phyloP scores from a whole-genome alignment of 92 coral and sea anemone species.

The Scolanthus callimorphus region DNA sequence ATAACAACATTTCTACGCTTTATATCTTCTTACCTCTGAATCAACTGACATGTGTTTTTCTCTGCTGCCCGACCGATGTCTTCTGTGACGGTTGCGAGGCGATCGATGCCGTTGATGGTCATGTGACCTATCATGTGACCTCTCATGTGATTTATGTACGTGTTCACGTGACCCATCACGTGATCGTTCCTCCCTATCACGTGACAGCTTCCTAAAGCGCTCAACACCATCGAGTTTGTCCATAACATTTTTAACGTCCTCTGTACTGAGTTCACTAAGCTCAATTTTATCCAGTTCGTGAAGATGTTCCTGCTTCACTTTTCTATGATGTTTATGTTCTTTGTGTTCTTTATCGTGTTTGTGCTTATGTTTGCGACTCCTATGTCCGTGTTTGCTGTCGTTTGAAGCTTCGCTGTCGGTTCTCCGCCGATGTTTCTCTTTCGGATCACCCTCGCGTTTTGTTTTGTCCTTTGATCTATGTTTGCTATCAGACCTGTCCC shows the following conservation, averaged over 20 bases:
- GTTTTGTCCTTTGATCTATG: conserved; percentile 34
- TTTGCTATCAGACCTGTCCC: conserved; percentile 33
- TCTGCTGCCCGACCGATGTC: conserved; percentile 32
- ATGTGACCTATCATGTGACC: not conserved
- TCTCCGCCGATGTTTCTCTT: conserved; percentile 17
- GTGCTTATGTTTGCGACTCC: conserved; percentile 18
- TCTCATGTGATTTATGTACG: too few relatives aligned
- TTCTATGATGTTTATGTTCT: conserved; percentile 7
- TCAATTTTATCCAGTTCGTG: conserved; percentile 19
- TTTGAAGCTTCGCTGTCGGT: not conserved
- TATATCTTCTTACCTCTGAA: conserved; percentile 11
- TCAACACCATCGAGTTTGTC: conserved; percentile 32
- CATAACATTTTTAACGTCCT: conserved; percentile 18
- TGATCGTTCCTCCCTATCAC: conserved; percentile 19
- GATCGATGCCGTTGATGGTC: not conserved
- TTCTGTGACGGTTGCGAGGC: conserved; percentile 13
- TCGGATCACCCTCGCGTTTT: conserved; percentile 12
- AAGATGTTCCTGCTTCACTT: not conserved
- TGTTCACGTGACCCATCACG: not conserved
- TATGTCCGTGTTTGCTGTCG: conserved; percentile 12
- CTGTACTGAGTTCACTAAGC: not conserved
- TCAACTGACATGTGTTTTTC: conserved; percentile 14
- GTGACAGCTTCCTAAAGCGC: conserved; percentile 4
- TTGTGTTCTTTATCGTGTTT: conserved; percentile 15
- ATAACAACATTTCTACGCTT: too few relatives aligned